These are phyloP conservation scores for Acrobasis repandana DNA, from an alignment of 2,888 invertebrate species.

Conservation along the genomic window DNA sequence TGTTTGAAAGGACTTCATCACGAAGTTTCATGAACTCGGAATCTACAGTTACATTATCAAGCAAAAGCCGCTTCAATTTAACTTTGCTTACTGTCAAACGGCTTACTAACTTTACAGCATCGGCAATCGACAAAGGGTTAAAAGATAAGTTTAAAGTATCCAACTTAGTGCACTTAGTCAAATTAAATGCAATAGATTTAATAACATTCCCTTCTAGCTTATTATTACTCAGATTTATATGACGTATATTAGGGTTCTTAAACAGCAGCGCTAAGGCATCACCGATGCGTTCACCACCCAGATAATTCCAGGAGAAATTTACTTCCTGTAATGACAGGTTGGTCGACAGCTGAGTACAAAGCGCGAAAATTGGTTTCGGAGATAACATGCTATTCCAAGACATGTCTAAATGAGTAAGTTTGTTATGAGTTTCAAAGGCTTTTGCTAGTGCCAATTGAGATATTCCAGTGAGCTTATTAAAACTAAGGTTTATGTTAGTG, in stretches of 20 bases:
- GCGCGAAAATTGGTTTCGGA: conserved; percentile 33
- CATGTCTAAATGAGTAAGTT: conserved; percentile 41
- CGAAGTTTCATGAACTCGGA: conserved; percentile 42
- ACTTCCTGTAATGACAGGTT: conserved; percentile 34
- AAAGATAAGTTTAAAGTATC: conserved; percentile 48
- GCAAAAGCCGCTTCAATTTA: conserved; percentile 43
- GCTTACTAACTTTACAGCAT: conserved; percentile 42
- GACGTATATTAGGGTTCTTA: conserved; percentile 32
- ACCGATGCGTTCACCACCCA: conserved; percentile 36
- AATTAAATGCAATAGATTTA: conserved; percentile 34
- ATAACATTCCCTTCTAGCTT: conserved; percentile 37
- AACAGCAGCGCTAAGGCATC: conserved; percentile 35
- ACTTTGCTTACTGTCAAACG: conserved; percentile 37
- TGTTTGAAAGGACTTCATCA: conserved; percentile 34
- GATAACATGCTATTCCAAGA: conserved; percentile 45
- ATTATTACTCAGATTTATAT: conserved; percentile 43
- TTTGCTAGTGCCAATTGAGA: conserved; percentile 22
- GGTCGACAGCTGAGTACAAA: conserved; percentile 31
- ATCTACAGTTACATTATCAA: conserved; percentile 47
- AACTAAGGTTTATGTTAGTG: conserved; percentile 24
- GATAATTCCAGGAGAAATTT: conserved; percentile 46
- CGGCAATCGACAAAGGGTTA: conserved; percentile 48
- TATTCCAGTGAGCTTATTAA: conserved; percentile 22
- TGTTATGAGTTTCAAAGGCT: conserved; percentile 37
- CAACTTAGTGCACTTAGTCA: conserved; percentile 39